Evolutionary conservation across 1,140 invertebrate genomes (phyloP).

Genomic region (Bombus pyrosoma): DNA sequence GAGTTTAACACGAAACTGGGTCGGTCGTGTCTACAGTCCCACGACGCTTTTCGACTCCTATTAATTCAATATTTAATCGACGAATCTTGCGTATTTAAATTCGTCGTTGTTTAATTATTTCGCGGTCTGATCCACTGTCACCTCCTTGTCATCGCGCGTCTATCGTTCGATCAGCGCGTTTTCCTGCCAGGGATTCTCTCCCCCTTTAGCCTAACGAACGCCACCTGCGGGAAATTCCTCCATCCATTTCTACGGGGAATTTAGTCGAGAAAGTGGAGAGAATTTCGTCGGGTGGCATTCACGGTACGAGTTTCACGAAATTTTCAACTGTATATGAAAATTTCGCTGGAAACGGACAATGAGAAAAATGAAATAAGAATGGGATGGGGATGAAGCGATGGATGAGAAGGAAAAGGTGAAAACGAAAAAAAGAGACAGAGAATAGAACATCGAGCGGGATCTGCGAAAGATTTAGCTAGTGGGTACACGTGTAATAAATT

Average conservation of each 20-base stretch:
- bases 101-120: background rate
- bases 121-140: background rate
- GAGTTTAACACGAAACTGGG: conserved; percentile 39
- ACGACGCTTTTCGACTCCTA: conserved; percentile 21
- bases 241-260: background rate
- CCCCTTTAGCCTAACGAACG: background rate
- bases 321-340: background rate
- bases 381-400: background rate
- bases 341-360: background rate
- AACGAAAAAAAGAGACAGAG: background rate
- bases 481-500: conserved; percentile 31
- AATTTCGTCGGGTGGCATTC: background rate
- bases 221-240: background rate
- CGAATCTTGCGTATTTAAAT: background rate
- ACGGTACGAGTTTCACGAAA: background rate
- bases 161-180: background rate
- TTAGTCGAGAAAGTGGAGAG: background rate
- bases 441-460: background rate
- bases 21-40: conserved; percentile 37
- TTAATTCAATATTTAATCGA: conserved; percentile 48
- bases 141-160: too few relatives aligned
- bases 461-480: conserved; percentile 11
- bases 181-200: background rate
- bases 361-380: background rate
- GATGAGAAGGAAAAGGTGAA: background rate